phyloP scores from a whole-genome alignment of 2,113 vertebrate genomes.

The Aspidoscelis tigris region DNA sequence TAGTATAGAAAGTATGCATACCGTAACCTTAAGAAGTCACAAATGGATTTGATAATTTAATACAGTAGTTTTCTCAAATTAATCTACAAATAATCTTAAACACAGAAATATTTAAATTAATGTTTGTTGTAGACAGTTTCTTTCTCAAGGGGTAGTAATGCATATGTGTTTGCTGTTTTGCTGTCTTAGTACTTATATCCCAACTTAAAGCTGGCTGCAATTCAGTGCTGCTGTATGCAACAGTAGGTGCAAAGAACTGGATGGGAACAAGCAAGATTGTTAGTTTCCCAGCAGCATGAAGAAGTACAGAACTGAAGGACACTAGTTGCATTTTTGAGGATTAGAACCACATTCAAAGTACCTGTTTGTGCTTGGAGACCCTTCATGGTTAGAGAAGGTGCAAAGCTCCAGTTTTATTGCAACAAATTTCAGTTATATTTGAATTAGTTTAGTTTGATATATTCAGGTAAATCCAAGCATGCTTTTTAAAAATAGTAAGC shows the following conservation, averaged over 20 bases:
- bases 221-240: neutral
- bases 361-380: neutral
- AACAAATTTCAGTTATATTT: slow-evolving; percentile 14
- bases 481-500: neutral
- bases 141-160: neutral
- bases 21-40: slow-evolving; percentile 22
- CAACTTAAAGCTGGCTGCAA: neutral
- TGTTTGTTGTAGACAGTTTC: neutral
- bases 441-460: slow-evolving; percentile 34
- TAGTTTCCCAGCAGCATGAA: neutral
- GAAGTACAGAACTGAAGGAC: neutral
- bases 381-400: neutral
- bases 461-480: neutral
- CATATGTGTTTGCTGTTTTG: neutral
- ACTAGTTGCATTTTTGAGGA: neutral
- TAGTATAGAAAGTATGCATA: slow-evolving; percentile 18
- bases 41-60: slow-evolving; percentile 32
- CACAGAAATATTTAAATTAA: slow-evolving; percentile 31
- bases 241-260: neutral
- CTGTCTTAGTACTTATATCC: slow-evolving; percentile 1
- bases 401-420: neutral
- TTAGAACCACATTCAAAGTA: neutral
- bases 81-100: slow-evolving; percentile 18
- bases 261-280: neutral
- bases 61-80: slow-evolving; percentile 18